Conservation (phyloP, 2,888 invertebrate genomes). For the Scaptomyza reducta region DNA sequence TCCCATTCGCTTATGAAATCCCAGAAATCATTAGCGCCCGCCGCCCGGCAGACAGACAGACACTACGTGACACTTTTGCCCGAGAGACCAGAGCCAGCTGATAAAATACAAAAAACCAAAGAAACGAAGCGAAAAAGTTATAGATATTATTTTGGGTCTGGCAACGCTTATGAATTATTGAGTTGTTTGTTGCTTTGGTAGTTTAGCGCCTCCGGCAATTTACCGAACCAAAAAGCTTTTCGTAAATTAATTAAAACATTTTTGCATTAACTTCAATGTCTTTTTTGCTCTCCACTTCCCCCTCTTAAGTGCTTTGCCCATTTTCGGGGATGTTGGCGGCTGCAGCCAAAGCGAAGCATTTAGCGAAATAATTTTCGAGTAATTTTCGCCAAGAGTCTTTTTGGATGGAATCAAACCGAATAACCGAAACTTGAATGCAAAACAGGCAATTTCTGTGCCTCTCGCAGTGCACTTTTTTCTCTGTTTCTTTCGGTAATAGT, state of each 20-base stretch:
- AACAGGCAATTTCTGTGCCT: conserved; percentile 66
- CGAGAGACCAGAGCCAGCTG: conserved; percentile 16
- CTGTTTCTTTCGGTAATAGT: conserved; percentile 55
- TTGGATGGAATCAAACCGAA: conserved; percentile 54
- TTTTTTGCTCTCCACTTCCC: conserved; percentile 6
- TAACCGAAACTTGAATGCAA: conserved; percentile 68
- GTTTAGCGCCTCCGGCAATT: conserved; percentile 32
- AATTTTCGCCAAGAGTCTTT: conserved; percentile 60
- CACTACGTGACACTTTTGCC: conserved; percentile 62
- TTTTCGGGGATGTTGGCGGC: conserved; percentile 41
- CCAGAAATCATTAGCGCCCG: conserved; percentile 77
- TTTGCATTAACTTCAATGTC: conserved; percentile 64
- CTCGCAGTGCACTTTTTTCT: conserved; percentile 35
- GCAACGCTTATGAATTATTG: conserved; percentile 71
- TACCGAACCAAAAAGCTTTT: conserved; percentile 18
- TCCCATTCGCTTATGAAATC: conserved; percentile 67
- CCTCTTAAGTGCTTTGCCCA: conserved; percentile 40
- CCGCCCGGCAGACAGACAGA: conserved; percentile 19
- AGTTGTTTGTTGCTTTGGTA: conserved; percentile 51
- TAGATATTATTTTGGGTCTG: conserved; percentile 22
- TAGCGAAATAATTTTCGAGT: conserved; percentile 64
- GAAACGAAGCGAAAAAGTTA: conserved; percentile 30
- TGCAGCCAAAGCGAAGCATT: conserved; percentile 39
- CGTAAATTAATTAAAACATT: conserved; percentile 78
- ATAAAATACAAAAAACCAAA: conserved; percentile 11